These are phyloP conservation scores for Cheilinus undulatus DNA, from an alignment of 2,113 vertebrate genomes.

Conservation along the genomic window DNA sequence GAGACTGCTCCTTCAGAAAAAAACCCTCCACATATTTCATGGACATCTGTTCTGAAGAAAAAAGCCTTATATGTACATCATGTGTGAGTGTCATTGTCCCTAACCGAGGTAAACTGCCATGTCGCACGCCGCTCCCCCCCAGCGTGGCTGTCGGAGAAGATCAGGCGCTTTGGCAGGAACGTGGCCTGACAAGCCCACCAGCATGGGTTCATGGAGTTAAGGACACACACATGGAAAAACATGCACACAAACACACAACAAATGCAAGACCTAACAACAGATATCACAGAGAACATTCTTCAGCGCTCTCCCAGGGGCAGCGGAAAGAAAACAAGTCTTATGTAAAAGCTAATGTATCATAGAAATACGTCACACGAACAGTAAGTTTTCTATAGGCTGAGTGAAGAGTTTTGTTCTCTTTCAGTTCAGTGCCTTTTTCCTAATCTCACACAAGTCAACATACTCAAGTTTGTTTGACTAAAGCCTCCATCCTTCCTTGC, in stretches of 20 bases:
- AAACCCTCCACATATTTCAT: background rate
- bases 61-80: background rate
- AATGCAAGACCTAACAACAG: conserved; percentile 24
- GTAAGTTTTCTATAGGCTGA: background rate
- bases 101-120: conserved; percentile 56
- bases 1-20: background rate
- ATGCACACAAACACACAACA: conserved; percentile 26
- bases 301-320: conserved; percentile 13
- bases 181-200: conserved; percentile 73
- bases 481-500: conserved; percentile 6
- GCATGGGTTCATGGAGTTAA: conserved; percentile 62
- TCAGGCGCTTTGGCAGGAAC: conserved; percentile 60
- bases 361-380: background rate
- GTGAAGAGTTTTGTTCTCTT: background rate
- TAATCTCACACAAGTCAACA: conserved; percentile 19
- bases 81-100: conserved; percentile 43
- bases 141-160: conserved; percentile 65
- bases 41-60: background rate
- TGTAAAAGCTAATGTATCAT: conserved; percentile 28
- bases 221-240: conserved; percentile 38
- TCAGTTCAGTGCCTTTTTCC: conserved; percentile 11
- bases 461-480: conserved; percentile 29
- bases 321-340: conserved; percentile 32
- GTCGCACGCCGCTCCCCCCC: conserved; percentile 53
- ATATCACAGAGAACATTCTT: conserved; percentile 29